Evolutionary conservation across 1,140 invertebrate species (phyloP), one percentile per base, ranked within the genome.

Genomic region (Drepana arcuata): DNA sequence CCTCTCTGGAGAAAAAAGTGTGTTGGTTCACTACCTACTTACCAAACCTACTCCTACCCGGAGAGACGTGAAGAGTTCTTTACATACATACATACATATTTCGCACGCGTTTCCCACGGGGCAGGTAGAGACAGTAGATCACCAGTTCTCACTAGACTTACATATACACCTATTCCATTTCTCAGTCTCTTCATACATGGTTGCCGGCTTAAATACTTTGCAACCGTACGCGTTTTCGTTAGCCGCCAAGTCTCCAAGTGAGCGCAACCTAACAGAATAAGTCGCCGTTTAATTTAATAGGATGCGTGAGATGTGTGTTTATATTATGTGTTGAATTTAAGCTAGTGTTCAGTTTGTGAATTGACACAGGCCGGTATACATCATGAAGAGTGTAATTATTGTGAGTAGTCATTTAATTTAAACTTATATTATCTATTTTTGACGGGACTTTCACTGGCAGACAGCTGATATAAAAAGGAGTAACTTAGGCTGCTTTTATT

Each of bases 241-340:
- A n/a, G n/a, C n/a, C n/a, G n/a, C n/a, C n/a, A n/a, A n/a, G n/a
- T n/a, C n/a, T n/a, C n/a, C n/a, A n/a, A n/a, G n/a, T n/a, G n/a
- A 21, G 18, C 4, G 18, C 18, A 21, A 21, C 4, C 18, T 14
- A 34, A 28, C 43, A 63, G 60, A 69, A 65, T 72, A 72, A 44
- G 15, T 10, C 46, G 14, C 34, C 14, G 16, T 28, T 24, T 14
- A 44, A 40, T 41, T 56, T 41, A 69, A 69, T 62, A 52, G 46
- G 50, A 54, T 67, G 38, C 41, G 40, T 46, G 46, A 40, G 49
- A 49, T 49, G n/a, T n/a, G n/a, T 55, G 49, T 60, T 68, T 75
- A 75, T 64, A 75, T 72, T 52, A 59, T 48, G 54, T 32, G 50
- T 32, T 41, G 30, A 49, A 49, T 21, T 50, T 34, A 21, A 48